Evolutionary conservation across 1,140 invertebrate genomes (phyloP), one percentile per base, ranked within the genome.

Genomic region (Galleria mellonella): DNA sequence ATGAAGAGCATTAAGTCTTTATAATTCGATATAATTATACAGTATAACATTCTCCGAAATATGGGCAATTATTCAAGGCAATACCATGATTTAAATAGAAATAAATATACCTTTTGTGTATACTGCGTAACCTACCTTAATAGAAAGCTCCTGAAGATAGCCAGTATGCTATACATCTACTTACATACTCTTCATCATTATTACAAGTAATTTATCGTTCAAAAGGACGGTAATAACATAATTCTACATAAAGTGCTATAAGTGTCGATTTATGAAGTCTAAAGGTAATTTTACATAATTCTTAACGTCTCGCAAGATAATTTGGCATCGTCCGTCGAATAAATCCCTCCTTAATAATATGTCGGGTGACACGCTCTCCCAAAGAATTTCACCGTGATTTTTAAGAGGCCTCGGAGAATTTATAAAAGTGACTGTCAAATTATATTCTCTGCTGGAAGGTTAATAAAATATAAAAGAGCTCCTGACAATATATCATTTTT

Each of bases 371-470:
- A 33, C 55, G 49, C 53, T 52, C 54, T 43, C 55, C 41, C 13
- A 41, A 27, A 54, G 48, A 59, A 51, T 46, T 43, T 29, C 43
- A 32, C 11, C 41, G 45, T 56, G 42, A 49, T 48, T 48, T 50
- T 30, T 50, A 51, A 62, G 44, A 50, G 38, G 42, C 32, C 55
- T 38, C 47, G 42, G 42, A 10, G 45, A 67, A 73, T 66, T 73
- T 75, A 73, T 60, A 61, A 52, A 52, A 69, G 67, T 56, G 51
- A 62, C 62, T 77, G 65, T 77, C 71, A 77, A 74, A 74, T 72
- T 77, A 68, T 65, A 61, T 60, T 55, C 57, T 52, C 45, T 39
- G 45, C 11, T 23, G 17, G 51, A 39, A 62, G 51, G 56, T 65
- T 66, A 65, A 70, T 73, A 72, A 71, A 62, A 47, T 70, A 43